These are phyloP conservation scores for Trichogramma pretiosum DNA, from an alignment of 1,140 invertebrate species.

Conservation along the genomic window DNA sequence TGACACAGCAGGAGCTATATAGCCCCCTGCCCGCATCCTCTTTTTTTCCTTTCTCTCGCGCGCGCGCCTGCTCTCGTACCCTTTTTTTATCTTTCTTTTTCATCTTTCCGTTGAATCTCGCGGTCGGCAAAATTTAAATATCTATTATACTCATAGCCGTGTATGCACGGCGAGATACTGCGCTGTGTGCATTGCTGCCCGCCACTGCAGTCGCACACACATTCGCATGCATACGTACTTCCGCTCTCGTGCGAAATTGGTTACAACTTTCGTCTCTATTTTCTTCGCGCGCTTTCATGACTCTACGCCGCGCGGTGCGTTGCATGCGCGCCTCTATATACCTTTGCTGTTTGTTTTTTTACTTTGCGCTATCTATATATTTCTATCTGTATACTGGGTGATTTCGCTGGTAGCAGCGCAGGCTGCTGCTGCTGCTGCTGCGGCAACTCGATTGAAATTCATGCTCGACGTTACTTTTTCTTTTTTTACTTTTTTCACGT, in stretches of 20 bases:
- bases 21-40: neutral
- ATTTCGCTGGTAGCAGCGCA: too few relatives aligned
- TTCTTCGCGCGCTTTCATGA: neutral
- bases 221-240: constrained; percentile 10
- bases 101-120: constrained; percentile 21
- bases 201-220: constrained; percentile 19
- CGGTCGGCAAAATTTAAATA: constrained; percentile 40
- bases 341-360: too few relatives aligned
- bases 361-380: too few relatives aligned
- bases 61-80: too few relatives aligned
- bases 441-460: constrained; percentile 21
- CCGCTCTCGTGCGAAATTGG: neutral
- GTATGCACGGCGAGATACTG: too few relatives aligned
- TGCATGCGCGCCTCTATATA: too few relatives aligned
- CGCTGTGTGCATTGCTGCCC: constrained; percentile 26
- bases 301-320: constrained; percentile 14
- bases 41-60: neutral
- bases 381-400: too few relatives aligned
- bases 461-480: constrained; percentile 15
- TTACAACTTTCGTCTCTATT: neutral
- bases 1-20: constrained; percentile 2
- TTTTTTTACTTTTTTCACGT: neutral
- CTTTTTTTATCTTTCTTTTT: too few relatives aligned
- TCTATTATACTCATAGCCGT: constrained; percentile 32
- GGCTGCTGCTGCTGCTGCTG: neutral